Evolutionary conservation across 1,140 invertebrate species (phyloP).

Genomic region (Solenopsis fugax): DNA sequence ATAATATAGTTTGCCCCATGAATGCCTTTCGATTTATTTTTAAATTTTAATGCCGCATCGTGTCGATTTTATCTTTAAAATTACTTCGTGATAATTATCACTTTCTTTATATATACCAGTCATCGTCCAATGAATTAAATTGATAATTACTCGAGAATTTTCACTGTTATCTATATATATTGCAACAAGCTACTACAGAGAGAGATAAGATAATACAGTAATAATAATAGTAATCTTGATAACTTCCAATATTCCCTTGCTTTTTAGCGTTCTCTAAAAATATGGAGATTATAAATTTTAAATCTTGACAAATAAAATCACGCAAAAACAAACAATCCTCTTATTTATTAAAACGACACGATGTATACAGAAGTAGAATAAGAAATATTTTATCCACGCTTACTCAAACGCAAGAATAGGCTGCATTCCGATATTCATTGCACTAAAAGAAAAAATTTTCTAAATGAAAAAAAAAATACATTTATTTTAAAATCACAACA

Average conservation of each 20-base stretch:
- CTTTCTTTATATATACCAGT: background rate
- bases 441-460: no score
- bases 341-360: background rate
- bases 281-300: no score
- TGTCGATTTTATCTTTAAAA: slow-evolving; percentile 16
- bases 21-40: no score
- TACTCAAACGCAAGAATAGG: background rate
- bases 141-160: background rate
- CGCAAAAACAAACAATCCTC: background rate
- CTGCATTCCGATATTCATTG: no score
- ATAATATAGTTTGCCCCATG: no score
- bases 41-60: background rate
- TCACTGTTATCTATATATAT: no score
- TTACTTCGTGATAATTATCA: background rate
- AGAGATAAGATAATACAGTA: slow-evolving; percentile 19
- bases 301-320: background rate
- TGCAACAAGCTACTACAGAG: background rate
- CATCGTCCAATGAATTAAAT: background rate
- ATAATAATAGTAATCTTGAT: slow-evolving; percentile 10
- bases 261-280: no score
- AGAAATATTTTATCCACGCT: background rate
- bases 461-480: no score
- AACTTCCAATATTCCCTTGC: background rate
- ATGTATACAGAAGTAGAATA: background rate
- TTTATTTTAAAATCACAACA: no score